Conservation (phyloP, 2,888 invertebrate species). For the Ophion ventricosus region DNA sequence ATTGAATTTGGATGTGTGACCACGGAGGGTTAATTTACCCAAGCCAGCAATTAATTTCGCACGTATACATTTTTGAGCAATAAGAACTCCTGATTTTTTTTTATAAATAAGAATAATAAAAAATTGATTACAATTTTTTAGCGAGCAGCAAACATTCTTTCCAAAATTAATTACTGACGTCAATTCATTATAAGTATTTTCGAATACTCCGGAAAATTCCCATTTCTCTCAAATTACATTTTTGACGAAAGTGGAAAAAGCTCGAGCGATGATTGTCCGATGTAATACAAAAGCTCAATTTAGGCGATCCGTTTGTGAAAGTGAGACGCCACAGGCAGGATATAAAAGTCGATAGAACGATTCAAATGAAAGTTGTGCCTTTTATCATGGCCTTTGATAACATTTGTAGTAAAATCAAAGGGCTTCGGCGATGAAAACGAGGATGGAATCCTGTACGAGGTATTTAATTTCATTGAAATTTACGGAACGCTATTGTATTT, state of each 20-base stretch:
- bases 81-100: too few species aligned
- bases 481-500: conserved; percentile 6
- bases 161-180: too few species aligned
- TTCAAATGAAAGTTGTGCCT: not conserved
- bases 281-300: not conserved
- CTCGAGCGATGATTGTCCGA: not conserved
- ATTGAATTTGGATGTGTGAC: too few species aligned
- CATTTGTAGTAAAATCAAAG: conserved; percentile 40
- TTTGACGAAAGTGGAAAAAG: not conserved
- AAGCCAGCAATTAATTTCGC: too few species aligned
- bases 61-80: too few species aligned
- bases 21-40: not conserved
- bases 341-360: conserved; percentile 2
- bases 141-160: too few species aligned
- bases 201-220: not conserved
- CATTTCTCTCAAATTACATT: not conserved
- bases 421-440: conserved; percentile 14
- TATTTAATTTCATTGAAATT: conserved; percentile 47
- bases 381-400: conserved; percentile 26
- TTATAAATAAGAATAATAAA: too few species aligned
- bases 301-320: not conserved
- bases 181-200: too few species aligned
- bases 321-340: not conserved
- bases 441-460: conserved; percentile 9
- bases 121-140: too few species aligned